Percentiles rank a stretch among this genome's conserved stretches.
These are phyloP conservation scores for Sisor rabdophorus DNA, from an alignment of 2,113 vertebrate genomes.

Conservation along the genomic window DNA sequence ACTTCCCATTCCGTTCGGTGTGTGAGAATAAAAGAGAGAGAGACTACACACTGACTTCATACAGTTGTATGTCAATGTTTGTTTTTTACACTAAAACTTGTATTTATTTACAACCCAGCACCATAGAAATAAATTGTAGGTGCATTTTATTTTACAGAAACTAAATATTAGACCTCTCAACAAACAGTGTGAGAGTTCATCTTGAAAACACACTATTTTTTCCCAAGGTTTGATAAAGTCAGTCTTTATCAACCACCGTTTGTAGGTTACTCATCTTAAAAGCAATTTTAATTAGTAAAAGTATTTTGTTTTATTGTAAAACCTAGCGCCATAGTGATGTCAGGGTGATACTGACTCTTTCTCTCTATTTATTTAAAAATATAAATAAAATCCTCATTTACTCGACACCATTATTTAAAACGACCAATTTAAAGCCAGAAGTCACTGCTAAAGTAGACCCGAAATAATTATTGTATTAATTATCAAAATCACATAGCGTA, in stretches of 20 bases:
- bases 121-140: background rate
- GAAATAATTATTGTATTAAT: constrained; percentile 81
- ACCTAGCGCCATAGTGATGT: background rate
- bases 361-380: constrained; percentile 14
- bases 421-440: constrained; percentile 68
- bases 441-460: constrained; percentile 72
- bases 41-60: background rate
- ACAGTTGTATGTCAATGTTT: background rate
- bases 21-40: background rate
- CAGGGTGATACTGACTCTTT: constrained; percentile 9
- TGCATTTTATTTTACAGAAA: background rate
- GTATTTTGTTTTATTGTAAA: constrained; percentile 16
- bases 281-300: background rate
- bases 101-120: background rate
- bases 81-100: background rate
- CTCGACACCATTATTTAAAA: constrained; percentile 65
- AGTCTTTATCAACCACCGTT: background rate
- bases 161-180: background rate
- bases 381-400: constrained; percentile 36
- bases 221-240: background rate
- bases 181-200: background rate
- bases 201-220: background rate
- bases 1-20: constrained; percentile 20
- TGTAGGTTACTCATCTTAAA: constrained; percentile 1
- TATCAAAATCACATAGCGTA: constrained; percentile 76